A percentile compares a stretch with the other conserved stretches of the same genome.
Evolutionary conservation across 2,113 vertebrate species (phyloP).

Genomic region (Tupaia tana): DNA sequence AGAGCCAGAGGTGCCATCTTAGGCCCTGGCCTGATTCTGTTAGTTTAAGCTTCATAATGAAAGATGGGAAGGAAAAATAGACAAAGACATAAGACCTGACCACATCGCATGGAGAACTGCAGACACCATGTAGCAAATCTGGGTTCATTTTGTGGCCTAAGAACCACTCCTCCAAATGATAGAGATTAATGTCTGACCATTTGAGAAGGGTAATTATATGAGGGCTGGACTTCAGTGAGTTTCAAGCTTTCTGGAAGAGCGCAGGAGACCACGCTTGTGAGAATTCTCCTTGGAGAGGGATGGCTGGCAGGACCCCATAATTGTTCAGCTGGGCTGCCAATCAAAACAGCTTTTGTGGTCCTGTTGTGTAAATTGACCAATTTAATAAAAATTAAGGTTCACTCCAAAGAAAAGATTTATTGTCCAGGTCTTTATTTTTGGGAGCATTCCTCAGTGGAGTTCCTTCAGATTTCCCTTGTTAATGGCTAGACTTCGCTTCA

Average conservation of each 20-base stretch:
- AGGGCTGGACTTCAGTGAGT: neutral
- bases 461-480: neutral
- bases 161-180: neutral
- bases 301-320: neutral
- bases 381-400: slow-evolving; percentile 64
- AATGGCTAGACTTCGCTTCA: neutral
- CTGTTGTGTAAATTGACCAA: slow-evolving; percentile 48
- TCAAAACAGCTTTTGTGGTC: slow-evolving; percentile 41
- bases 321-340: slow-evolving; percentile 46
- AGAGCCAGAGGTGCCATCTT: neutral
- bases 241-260: neutral
- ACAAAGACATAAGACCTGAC: neutral
- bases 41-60: neutral
- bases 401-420: slow-evolving; percentile 13
- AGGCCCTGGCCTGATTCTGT: neutral
- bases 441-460: neutral
- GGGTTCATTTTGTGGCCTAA: neutral
- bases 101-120: neutral
- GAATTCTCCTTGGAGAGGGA: slow-evolving; percentile 10
- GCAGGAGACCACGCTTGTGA: neutral
- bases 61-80: neutral
- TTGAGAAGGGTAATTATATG: neutral
- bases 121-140: neutral
- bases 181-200: neutral
- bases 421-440: slow-evolving; percentile 31